Base-by-base conservation (phyloP, 92 coral and sea anemone genomes). In the Porites evermanni region DNA sequence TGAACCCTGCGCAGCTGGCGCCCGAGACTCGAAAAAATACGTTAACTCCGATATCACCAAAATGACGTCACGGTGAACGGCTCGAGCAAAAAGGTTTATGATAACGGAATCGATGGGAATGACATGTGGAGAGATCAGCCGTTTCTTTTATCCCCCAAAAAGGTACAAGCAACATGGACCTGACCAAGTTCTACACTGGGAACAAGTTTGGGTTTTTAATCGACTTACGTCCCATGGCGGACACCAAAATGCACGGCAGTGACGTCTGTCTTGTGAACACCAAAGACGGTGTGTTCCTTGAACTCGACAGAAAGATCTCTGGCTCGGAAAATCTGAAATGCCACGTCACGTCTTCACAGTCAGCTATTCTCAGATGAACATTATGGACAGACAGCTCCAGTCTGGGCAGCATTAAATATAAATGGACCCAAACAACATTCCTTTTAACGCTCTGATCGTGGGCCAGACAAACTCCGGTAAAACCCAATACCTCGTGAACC, bases 1-100 rank as follows among this genome's bases (percentile, higher is more conserved):
- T 14, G 70, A 79, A 71, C 73, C 81, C 8, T 87, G 18, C 72
- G 17, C 70, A 9, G 78, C 87, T 0, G 87, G 78, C 6, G n/a
- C 79, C 14, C 67, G 78, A 23, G 74, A 81, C 29, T 74, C 83
- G 0, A 83, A 88, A 60, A 65, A 74, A 50, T 81, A 73, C 87
- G 51, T 59, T 14, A 24, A 74, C 78, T 87, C 91, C 60, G 77
- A 80, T 53, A 58, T 87, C 2, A 26, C 29, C 29, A 87, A 71
- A 12, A 77, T 81, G 4, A 59, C 4, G 71, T 88, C 67, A 88
- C 69, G 0, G 72, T 88, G 11, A 71, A 81, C 71, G 82, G 91
- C 17, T 51, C 72, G 50, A 82, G 83, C 38, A 81, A 81, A 78
- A 88, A 24, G 75, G 17, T 88, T 21, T 88, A 72, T 80, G 71